Conservation (phyloP, 2,797 vertebrate genomes). For the Harpagifer antarcticus region DNA sequence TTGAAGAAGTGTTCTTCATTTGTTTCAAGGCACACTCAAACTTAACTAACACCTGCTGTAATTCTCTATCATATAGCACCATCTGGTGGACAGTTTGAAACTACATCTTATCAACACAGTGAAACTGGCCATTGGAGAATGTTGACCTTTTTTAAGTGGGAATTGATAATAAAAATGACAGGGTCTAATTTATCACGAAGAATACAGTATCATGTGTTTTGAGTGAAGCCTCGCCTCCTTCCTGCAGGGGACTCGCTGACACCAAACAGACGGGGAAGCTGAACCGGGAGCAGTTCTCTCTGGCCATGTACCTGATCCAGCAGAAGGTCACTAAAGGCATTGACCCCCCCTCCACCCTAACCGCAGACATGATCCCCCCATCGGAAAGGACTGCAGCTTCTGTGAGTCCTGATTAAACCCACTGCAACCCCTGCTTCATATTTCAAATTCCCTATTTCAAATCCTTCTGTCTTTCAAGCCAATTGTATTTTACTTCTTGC, state of each 20-base stretch:
- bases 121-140: background rate
- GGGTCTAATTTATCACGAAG: background rate
- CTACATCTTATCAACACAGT: background rate
- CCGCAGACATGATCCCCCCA: slow-evolving; percentile 95
- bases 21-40: background rate
- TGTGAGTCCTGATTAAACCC: slow-evolving; percentile 74
- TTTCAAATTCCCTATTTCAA: no score
- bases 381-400: slow-evolving; percentile 88
- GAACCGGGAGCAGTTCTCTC: slow-evolving; percentile 94
- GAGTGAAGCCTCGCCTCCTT: background rate
- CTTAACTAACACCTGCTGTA: background rate
- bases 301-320: slow-evolving; percentile 97
- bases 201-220: background rate
- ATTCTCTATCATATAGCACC: slow-evolving; percentile 7
- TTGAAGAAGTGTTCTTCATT: background rate
- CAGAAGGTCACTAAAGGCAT: slow-evolving; percentile 93
- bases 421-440: background rate
- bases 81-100: slow-evolving; percentile 28
- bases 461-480: background rate
- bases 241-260: slow-evolving; percentile 93
- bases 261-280: slow-evolving; percentile 93
- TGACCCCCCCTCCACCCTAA: slow-evolving; percentile 92
- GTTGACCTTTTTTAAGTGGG: background rate
- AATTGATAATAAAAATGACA: background rate
- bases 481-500: background rate